phyloP scores from a whole-genome alignment of 2,888 invertebrate genomes.

The Caenorhabditis sp. region DNA sequence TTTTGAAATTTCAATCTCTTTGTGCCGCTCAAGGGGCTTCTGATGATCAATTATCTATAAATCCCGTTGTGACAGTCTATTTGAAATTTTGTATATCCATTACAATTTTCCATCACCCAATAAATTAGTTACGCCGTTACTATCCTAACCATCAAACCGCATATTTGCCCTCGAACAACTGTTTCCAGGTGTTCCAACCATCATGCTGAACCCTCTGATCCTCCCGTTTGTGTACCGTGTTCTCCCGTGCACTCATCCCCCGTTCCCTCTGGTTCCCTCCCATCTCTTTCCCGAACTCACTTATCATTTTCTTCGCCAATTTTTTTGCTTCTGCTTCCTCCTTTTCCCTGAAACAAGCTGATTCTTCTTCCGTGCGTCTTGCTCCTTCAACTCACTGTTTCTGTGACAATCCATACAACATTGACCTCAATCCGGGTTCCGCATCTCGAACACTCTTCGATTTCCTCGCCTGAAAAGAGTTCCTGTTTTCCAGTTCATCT shows the following conservation, averaged over 20 bases:
- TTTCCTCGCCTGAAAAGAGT: conserved; percentile 59
- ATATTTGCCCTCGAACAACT: background rate
- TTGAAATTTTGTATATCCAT: too few relatives aligned
- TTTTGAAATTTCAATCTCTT: background rate
- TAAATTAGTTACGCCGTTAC: too few relatives aligned
- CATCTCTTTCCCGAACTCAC: conserved; percentile 50
- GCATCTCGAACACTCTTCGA: conserved; percentile 63
- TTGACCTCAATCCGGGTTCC: conserved; percentile 77
- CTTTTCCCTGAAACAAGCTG: conserved; percentile 61
- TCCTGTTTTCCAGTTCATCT: background rate
- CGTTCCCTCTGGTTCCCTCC: too few relatives aligned
- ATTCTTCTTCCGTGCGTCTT: background rate
- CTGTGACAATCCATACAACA: conserved; percentile 77
- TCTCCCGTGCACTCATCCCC: background rate
- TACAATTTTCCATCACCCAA: too few relatives aligned
- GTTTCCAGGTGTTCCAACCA: background rate
- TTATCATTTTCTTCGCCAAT: conserved; percentile 70
- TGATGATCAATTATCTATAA: too few relatives aligned
- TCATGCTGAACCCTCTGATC: conserved; percentile 24
- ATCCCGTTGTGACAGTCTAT: too few relatives aligned
- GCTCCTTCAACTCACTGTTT: conserved; percentile 67
- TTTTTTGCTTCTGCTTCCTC: conserved; percentile 70
- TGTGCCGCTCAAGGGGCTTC: too few relatives aligned
- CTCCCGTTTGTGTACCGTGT: conserved; percentile 19
- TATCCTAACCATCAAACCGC: background rate